Evolutionary conservation across 2,113 vertebrate genomes (phyloP).

Genomic region (Oryzias celebensis): DNA sequence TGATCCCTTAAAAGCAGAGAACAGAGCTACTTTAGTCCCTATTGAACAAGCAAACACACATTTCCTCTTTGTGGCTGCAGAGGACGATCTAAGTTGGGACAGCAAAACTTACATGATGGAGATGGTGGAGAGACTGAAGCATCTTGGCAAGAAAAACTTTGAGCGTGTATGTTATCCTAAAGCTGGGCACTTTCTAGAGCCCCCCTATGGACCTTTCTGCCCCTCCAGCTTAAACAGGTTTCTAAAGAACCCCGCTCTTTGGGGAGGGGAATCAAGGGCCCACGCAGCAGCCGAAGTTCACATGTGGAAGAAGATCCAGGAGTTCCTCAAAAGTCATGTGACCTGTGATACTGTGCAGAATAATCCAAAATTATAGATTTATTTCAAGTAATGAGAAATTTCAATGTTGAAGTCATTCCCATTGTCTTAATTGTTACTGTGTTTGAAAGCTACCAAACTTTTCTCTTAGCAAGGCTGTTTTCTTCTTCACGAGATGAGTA

Average conservation of each 20-base stretch:
- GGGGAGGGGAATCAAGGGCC: constrained; percentile 62
- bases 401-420: too few species aligned
- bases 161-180: constrained; percentile 61
- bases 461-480: too few species aligned
- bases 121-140: constrained; percentile 64
- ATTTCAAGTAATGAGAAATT: not conserved
- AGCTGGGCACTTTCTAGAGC: constrained; percentile 44
- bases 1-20: constrained; percentile 38
- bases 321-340: constrained; percentile 59
- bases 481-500: too few species aligned
- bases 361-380: constrained; percentile 36
- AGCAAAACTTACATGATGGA: constrained; percentile 59
- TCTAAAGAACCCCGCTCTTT: constrained; percentile 3
- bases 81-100: constrained; percentile 78
- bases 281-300: constrained; percentile 64
- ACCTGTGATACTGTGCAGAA: not conserved
- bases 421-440: too few species aligned
- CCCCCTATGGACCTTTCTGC: constrained; percentile 64
- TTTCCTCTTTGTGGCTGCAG: constrained; percentile 73
- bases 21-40: constrained; percentile 67
- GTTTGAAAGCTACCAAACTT: too few species aligned
- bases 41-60: constrained; percentile 67
- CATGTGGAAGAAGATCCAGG: constrained; percentile 65
- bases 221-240: constrained; percentile 37
- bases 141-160: constrained; percentile 53